These are phyloP conservation scores for Acronicta leporina DNA, from an alignment of 2,888 invertebrate genomes.

Conservation along the genomic window DNA sequence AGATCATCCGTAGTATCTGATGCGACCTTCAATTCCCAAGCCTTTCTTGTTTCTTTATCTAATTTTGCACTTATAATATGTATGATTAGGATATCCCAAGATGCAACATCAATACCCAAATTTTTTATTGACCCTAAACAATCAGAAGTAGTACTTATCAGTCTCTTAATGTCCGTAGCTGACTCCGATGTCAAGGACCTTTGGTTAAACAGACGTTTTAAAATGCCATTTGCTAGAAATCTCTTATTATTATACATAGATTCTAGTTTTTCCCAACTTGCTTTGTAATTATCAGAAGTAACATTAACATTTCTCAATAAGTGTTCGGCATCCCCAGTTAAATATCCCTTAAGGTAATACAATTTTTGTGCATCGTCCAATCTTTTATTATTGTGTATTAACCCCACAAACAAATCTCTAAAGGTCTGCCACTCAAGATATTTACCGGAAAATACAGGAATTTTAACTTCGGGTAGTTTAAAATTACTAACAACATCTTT, in stretches of 20 bases:
- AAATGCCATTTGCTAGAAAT: conserved; percentile 38
- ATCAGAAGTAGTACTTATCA: conserved; percentile 1
- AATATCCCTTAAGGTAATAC: conserved; percentile 45
- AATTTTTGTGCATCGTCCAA: conserved; percentile 50
- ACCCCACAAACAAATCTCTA: conserved; percentile 39
- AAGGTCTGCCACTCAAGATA: conserved; percentile 49
- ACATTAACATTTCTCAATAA: conserved; percentile 36
- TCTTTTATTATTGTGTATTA: conserved; percentile 43
- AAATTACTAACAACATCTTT: too few relatives aligned
- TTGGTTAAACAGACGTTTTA: conserved; percentile 21
- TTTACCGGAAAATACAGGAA: conserved; percentile 39
- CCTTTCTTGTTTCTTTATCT: neutral
- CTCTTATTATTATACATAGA: conserved; percentile 46
- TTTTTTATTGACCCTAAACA: conserved; percentile 2
- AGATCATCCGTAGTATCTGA: conserved; percentile 22
- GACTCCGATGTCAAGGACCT: conserved; percentile 30
- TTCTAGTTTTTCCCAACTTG: conserved; percentile 41
- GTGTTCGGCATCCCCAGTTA: conserved; percentile 51
- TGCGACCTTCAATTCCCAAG: neutral
- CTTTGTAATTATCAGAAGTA: conserved; percentile 34
- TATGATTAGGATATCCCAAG: conserved; percentile 1
- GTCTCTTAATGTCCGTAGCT: conserved; percentile 29
- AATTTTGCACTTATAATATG: neutral
- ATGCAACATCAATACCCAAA: neutral
- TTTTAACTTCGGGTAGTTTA: conserved; percentile 16